Base-by-base conservation (phyloP, 2,113 vertebrate genomes). In the Philantomba maxwellii region DNA sequence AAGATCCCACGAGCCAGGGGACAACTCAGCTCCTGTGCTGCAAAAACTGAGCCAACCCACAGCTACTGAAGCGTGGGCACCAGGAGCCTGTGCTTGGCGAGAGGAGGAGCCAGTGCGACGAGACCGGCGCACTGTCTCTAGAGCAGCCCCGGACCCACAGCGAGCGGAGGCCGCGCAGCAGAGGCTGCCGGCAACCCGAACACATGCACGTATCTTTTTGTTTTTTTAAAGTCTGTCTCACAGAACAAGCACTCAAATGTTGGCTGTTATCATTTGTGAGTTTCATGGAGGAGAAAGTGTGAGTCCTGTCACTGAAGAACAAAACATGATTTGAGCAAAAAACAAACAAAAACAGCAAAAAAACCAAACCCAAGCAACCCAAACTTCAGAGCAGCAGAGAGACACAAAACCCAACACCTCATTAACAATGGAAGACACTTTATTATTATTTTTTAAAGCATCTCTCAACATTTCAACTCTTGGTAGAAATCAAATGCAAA, bases 401-500 rank as follows among this genome's bases (percentile, higher is more conserved):
- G 21, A 89, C 81, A 91, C 10, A 95, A 93, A 87, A 82, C 77
- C 78, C 19, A 73, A 88, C 70, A 51, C 66, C 53, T 87, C 45
- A 36, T 92, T 91, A 97, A 97, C 87, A 97, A 97, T 97, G 97
- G 98, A 98, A 98, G 97, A 98, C 95, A 84, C 91, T 98, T 97
- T 98, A 96, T 98, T 97, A 62, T 98, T 98, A 97, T 98, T 97
- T 97, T 97, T 95, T 43, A 95, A 96, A 91, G 98, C 95, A 97
- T 98, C 96, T 96, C 92, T 97, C 96, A 93, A 98, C 97, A 97
- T 97, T 98, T 98, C 97, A 98, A 94, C 66, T 95, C 98, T 98
- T 91, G 96, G 97, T 97, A 98, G 98, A 98, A 99, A 98, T 96
- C 98, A 98, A 98, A 99, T 98, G 98, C 98, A 98, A 98, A 78